phyloP scores from a whole-genome alignment of 2,797 vertebrate species.

The Aldrovandia affinis region DNA sequence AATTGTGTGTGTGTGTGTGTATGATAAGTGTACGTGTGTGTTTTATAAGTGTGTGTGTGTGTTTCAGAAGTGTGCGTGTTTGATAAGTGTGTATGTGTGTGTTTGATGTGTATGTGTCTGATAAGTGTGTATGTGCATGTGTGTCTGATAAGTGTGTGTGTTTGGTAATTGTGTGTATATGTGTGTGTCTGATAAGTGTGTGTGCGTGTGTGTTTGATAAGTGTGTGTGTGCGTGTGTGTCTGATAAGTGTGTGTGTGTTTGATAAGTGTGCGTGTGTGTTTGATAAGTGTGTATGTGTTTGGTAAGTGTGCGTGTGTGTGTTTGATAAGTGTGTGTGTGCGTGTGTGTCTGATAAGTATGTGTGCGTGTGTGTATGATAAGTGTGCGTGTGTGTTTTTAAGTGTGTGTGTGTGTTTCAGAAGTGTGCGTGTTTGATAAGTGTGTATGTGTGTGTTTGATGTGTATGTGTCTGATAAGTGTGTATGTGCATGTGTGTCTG shows the following conservation, averaged over 20 bases:
- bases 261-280: background rate
- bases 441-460: background rate
- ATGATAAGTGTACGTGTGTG: background rate
- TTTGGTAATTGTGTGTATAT: background rate
- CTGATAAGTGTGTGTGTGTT: conserved; percentile 50
- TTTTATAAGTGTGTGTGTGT: background rate
- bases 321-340: conserved; percentile 31
- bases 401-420: background rate
- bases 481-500: background rate
- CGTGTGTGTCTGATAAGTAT: conserved; percentile 26
- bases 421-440: too few relatives aligned
- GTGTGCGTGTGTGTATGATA: too few relatives aligned
- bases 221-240: conserved; percentile 46
- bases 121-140: too few relatives aligned
- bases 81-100: too few relatives aligned
- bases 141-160: background rate
- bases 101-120: too few relatives aligned
- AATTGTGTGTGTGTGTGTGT: too few relatives aligned
- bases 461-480: background rate
- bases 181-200: background rate
- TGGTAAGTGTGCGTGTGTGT: conserved; percentile 30
- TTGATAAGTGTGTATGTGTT: conserved; percentile 6
- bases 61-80: too few relatives aligned
- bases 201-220: background rate
- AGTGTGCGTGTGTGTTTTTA: background rate